Conservation (phyloP, 2,888 invertebrate species). For the Drosophila neonasuta region DNA sequence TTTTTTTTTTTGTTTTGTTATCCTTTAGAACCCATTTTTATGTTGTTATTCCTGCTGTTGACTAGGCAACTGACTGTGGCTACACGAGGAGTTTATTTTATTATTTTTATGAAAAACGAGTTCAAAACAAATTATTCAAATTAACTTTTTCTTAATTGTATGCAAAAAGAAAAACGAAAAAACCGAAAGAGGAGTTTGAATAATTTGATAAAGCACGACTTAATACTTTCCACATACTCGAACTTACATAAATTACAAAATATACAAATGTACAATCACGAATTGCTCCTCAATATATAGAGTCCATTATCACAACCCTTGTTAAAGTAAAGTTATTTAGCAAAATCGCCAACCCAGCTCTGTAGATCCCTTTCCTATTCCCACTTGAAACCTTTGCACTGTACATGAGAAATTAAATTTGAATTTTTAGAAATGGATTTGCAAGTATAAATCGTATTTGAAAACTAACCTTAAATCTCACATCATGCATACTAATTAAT, state of each 20-base stretch:
- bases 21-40: constrained; percentile 29
- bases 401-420: neutral
- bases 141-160: neutral
- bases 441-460: constrained; percentile 13
- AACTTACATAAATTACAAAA: neutral
- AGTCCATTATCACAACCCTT: constrained; percentile 11
- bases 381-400: constrained; percentile 24
- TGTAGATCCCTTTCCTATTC: neutral
- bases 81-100: neutral
- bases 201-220: constrained; percentile 17
- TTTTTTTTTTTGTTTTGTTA: constrained; percentile 24
- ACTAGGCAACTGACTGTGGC: constrained; percentile 19
- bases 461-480: constrained; percentile 23
- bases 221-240: constrained; percentile 7
- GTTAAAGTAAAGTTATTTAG: neutral
- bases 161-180: neutral
- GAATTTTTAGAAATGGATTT: constrained; percentile 17
- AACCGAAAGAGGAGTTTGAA: constrained; percentile 2
- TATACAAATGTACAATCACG: constrained; percentile 8
- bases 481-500: constrained; percentile 49
- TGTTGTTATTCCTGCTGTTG: constrained; percentile 27
- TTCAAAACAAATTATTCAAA: constrained; percentile 10
- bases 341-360: neutral
- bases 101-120: neutral
- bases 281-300: constrained; percentile 11